Evolutionary conservation across 2,888 invertebrate genomes (phyloP).

Genomic region (Temnothorax rugatulus): DNA sequence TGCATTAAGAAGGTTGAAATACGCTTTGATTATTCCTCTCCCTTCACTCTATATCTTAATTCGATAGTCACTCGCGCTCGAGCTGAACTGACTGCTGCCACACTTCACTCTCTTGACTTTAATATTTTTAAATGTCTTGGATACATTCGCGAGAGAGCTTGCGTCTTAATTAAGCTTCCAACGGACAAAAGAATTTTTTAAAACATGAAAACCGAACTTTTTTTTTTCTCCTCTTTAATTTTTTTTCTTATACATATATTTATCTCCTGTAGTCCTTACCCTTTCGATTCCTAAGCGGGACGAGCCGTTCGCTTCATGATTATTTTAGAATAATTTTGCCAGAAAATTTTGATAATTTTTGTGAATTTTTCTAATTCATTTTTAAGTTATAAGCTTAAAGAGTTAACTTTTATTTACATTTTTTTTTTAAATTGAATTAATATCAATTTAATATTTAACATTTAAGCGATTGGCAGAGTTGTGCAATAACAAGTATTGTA

Average conservation of each 20-base stretch:
- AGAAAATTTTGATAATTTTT: no score
- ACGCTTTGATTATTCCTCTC: conserved; percentile 68
- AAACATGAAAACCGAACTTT: not conserved
- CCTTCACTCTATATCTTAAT: conserved; percentile 16
- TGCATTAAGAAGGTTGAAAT: conserved; percentile 65
- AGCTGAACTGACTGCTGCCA: conserved; percentile 33
- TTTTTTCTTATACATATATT: not conserved
- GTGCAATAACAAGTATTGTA: no score
- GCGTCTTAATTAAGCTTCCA: not conserved
- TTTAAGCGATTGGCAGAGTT: no score
- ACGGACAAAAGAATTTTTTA: not conserved
- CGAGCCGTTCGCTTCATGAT: no score
- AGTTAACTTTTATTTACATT: no score
- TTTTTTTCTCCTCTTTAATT: not conserved
- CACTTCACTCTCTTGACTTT: conserved; percentile 58
- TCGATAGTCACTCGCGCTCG: not conserved
- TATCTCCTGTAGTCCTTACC: not conserved
- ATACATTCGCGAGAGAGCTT: conserved; percentile 9
- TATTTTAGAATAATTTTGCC: no score
- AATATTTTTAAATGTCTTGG: conserved; percentile 57
- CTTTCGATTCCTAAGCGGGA: no score
- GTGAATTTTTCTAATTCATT: no score
- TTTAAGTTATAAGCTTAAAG: no score
- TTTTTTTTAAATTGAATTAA: no score
- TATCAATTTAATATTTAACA: no score